Percentiles rank a stretch among this genome's conserved stretches.
These are phyloP conservation scores for Amphipoea lucens DNA, from an alignment of 2,888 invertebrate genomes.

Conservation along the genomic window DNA sequence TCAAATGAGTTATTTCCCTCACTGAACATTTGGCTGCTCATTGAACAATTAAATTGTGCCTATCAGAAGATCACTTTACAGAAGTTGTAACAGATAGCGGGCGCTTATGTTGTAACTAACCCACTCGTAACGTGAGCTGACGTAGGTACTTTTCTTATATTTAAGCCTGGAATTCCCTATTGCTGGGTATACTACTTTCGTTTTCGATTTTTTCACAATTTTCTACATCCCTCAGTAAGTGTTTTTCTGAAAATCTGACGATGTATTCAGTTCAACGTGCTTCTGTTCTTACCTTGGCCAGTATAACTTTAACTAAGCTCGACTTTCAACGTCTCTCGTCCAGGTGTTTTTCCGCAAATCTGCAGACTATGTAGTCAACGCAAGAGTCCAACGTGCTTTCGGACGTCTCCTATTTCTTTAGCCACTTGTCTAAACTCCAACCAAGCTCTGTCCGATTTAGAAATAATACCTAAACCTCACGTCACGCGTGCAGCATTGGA, in stretches of 20 bases:
- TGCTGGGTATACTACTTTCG: not conserved
- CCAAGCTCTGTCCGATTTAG: not conserved
- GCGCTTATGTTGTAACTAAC: not conserved
- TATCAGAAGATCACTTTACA: not conserved
- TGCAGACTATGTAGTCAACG: not conserved
- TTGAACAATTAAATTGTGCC: constrained; percentile 18
- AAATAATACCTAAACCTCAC: not conserved
- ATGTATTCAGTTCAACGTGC: not conserved
- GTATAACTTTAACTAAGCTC: not conserved
- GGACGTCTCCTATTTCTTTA: not conserved
- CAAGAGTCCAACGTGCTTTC: not conserved
- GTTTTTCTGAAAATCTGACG: not conserved
- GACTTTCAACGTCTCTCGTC: not conserved
- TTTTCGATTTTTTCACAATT: not conserved
- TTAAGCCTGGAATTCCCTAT: not conserved
- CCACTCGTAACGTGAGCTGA: not conserved
- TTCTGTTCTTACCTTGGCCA: not conserved
- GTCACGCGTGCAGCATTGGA: not conserved
- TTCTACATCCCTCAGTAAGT: too few species aligned
- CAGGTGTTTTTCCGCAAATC: not conserved
- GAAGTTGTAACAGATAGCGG: not conserved
- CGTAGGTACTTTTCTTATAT: not conserved
- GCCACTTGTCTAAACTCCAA: not conserved
- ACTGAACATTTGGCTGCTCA: constrained; percentile 6
- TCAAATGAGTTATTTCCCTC: constrained; percentile 24